These are phyloP conservation scores for Sinodicranocentrus sp. DNA, from an alignment of 2,888 invertebrate species.

Conservation along the genomic window DNA sequence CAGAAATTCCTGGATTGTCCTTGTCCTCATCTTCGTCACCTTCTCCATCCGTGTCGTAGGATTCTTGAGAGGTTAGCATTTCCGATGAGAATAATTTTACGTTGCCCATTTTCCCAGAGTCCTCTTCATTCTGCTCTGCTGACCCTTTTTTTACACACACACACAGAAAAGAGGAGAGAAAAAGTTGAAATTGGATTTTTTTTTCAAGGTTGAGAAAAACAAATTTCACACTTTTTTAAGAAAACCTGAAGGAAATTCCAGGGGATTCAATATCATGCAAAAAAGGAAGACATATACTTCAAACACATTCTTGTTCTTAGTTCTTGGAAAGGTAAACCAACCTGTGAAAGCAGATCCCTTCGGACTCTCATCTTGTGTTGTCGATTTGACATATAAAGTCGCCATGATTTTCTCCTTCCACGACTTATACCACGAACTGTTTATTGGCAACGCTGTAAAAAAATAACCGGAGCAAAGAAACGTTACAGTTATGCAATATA, in stretches of 20 bases:
- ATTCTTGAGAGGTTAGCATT: constrained; percentile 20
- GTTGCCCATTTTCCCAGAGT: constrained; percentile 10
- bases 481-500: background rate
- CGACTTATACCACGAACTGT: constrained; percentile 70
- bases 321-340: no score
- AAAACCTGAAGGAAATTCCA: no score
- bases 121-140: background rate
- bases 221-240: no score
- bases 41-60: background rate
- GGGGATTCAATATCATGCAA: no score
- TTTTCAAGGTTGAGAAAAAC: no score
- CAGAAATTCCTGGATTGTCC: constrained; percentile 9
- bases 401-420: constrained; percentile 73
- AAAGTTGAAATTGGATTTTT: no score
- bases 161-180: background rate
- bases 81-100: no score
- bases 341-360: no score
- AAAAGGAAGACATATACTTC: no score
- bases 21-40: constrained; percentile 26
- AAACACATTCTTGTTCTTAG: no score
- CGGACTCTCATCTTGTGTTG: no score
- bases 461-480: constrained; percentile 13
- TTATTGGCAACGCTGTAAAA: constrained; percentile 72
- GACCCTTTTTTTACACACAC: background rate
- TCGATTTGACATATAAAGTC: constrained; percentile 69